Conservation (phyloP, 2,888 invertebrate species). For the Nowickia ferox region DNA sequence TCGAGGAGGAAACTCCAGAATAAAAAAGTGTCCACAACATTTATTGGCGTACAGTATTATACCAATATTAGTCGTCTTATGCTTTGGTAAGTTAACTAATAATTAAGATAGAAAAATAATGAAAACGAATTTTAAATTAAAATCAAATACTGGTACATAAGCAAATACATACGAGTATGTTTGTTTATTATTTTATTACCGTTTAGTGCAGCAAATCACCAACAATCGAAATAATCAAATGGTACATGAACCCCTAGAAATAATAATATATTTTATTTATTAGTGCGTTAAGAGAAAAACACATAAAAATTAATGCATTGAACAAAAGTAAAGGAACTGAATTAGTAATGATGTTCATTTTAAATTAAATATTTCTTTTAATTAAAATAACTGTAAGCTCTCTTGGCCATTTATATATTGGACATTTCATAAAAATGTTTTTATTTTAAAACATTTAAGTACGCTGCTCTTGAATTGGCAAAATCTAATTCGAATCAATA, state of each 20-base stretch:
- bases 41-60: constrained; percentile 48
- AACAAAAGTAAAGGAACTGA: constrained; percentile 26
- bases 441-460: too few species aligned
- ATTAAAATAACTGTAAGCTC: constrained; percentile 30
- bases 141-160: not conserved
- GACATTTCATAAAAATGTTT: not conserved
- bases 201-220: not conserved
- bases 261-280: too few species aligned
- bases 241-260: not conserved
- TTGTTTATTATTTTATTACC: too few species aligned
- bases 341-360: constrained; percentile 51
- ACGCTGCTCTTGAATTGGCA: too few species aligned
- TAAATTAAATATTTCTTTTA: constrained; percentile 3
- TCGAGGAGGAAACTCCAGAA: constrained; percentile 1
- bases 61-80: constrained; percentile 54
- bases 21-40: constrained; percentile 51
- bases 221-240: constrained; percentile 47
- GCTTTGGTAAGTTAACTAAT: constrained; percentile 64
- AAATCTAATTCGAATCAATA: too few species aligned
- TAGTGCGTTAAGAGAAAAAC: not conserved
- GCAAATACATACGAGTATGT: too few species aligned
- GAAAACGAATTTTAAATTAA: not conserved
- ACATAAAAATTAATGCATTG: not conserved
- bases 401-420: not conserved
- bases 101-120: not conserved